These are phyloP conservation scores for Periplaneta americana DNA, from an alignment of 1,140 invertebrate species.

Conservation along the genomic window DNA sequence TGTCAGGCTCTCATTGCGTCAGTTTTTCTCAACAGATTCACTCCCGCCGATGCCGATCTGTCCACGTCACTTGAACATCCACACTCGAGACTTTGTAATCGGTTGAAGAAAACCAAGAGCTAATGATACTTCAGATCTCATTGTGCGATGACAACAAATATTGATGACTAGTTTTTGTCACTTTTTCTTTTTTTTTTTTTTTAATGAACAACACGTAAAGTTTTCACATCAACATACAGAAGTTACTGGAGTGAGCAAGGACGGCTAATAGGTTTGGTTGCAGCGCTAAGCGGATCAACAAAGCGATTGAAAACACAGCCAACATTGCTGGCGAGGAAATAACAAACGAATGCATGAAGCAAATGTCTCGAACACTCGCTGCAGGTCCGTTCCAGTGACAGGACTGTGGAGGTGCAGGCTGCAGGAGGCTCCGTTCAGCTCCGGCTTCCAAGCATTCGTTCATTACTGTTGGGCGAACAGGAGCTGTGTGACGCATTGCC, in stretches of 20 bases:
- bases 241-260: conserved; percentile 3
- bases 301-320: not conserved
- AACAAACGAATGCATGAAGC: not conserved
- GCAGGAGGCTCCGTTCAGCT: not conserved
- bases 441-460: not conserved
- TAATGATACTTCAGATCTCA: not conserved
- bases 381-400: not conserved
- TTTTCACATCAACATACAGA: not conserved
- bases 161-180: conserved; percentile 10
- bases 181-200: too few species aligned
- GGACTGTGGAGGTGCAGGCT: not conserved
- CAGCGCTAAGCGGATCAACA: not conserved
- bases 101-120: not conserved
- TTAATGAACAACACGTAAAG: conserved; percentile 7
- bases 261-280: conserved; percentile 2
- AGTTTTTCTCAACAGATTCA: not conserved
- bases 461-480: not conserved
- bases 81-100: not conserved
- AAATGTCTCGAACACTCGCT: not conserved
- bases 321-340: not conserved
- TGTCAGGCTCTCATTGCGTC: not conserved
- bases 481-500: not conserved
- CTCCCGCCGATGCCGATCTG: not conserved
- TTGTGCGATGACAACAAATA: conserved; percentile 12
- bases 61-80: not conserved